These are phyloP conservation scores for Buphagus erythrorhynchus DNA, from an alignment of 2,797 vertebrate species.

Conservation along the genomic window DNA sequence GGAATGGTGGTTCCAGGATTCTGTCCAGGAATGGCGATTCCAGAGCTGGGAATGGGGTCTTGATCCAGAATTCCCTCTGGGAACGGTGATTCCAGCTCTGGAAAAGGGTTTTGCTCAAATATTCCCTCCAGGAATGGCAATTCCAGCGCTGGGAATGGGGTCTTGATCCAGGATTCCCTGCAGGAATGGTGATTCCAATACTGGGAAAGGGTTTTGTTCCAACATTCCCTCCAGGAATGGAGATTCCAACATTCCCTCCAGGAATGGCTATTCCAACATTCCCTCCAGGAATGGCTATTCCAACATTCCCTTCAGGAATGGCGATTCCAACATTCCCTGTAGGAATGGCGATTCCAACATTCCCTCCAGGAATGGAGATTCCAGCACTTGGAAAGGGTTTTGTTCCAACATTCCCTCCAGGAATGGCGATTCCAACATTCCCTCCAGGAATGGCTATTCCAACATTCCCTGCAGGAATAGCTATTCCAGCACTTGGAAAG, in stretches of 20 bases:
- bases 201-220: too few relatives aligned
- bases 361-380: not conserved
- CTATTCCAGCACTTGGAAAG: not conserved
- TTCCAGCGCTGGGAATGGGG: too few relatives aligned
- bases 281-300: not conserved
- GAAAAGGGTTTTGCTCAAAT: too few relatives aligned
- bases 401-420: too few relatives aligned
- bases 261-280: not conserved
- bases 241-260: not conserved
- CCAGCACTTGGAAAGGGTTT: too few relatives aligned
- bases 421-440: not conserved
- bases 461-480: not conserved
- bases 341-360: too few relatives aligned
- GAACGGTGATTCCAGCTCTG: rapidly evolving
- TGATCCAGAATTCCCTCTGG: rapidly evolving
- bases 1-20: not conserved
- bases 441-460: not conserved
- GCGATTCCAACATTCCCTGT: not conserved
- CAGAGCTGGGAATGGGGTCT: not conserved
- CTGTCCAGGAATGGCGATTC: not conserved
- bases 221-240: not conserved
- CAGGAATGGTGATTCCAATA: not conserved
- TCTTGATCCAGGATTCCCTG: too few relatives aligned
- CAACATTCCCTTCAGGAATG: not conserved
- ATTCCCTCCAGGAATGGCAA: too few relatives aligned